Evolutionary conservation across 2,797 vertebrate species (phyloP).

Genomic region (Lates japonicus): DNA sequence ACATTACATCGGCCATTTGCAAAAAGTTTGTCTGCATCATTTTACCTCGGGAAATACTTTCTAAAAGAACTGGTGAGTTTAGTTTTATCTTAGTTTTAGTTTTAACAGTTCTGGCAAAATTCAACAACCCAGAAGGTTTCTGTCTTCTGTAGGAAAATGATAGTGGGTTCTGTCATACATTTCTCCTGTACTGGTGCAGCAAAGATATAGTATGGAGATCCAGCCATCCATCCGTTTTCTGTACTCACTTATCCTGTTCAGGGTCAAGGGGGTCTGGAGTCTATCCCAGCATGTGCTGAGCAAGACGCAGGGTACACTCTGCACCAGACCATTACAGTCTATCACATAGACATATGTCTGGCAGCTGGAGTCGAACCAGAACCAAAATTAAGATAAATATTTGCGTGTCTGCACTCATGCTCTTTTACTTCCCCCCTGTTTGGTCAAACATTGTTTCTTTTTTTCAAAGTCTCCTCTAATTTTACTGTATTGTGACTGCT

Average conservation of each 20-base stretch:
- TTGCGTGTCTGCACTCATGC: conserved; percentile 13
- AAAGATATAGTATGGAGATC: conserved; percentile 4
- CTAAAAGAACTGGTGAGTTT: not conserved
- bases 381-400: conserved; percentile 43
- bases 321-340: conserved; percentile 21
- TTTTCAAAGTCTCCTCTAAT: conserved; percentile 13
- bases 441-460: conserved; percentile 16
- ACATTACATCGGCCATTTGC: not conserved
- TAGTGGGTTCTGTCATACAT: not conserved
- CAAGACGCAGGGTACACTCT: not conserved
- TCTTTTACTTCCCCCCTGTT: conserved; percentile 13
- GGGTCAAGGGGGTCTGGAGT: not conserved
- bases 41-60: not conserved
- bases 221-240: conserved; percentile 9
- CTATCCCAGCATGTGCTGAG: conserved; percentile 9
- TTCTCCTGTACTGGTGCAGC: not conserved
- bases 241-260: conserved; percentile 1
- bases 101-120: not conserved
- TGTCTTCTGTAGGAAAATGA: not conserved
- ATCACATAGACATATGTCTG: conserved; percentile 15
- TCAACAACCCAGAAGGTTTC: conserved; percentile 3
- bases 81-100: not conserved
- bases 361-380: conserved; percentile 24
- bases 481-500: conserved; percentile 32
- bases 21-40: not conserved